Conservation (phyloP, 2,888 invertebrate genomes). For the Drosophila cracens region DNA sequence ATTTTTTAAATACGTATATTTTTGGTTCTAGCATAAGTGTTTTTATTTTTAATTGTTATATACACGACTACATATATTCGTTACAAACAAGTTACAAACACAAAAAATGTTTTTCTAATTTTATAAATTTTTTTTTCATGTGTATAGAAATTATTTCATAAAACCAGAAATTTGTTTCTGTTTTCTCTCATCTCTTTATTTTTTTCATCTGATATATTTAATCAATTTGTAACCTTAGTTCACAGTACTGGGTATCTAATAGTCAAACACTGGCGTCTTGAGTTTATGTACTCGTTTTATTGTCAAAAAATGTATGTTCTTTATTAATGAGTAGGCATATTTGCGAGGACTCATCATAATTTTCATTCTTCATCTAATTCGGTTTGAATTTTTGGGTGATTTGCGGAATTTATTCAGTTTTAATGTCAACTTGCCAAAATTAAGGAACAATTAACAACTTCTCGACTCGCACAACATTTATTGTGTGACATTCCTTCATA, state of each 20-base stretch:
- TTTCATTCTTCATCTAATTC: conserved; percentile 12
- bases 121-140: background rate
- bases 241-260: background rate
- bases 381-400: conserved; percentile 5
- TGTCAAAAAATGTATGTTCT: background rate
- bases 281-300: background rate
- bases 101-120: background rate
- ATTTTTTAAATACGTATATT: fast-evolving
- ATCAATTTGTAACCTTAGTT: background rate
- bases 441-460: conserved; percentile 11
- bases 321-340: conserved; percentile 4
- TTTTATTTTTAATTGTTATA: no score
- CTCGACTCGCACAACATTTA: background rate
- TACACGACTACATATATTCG: no score
- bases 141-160: background rate
- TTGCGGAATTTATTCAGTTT: conserved; percentile 28
- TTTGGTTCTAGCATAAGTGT: background rate
- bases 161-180: background rate
- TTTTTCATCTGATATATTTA: background rate
- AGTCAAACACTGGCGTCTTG: background rate
- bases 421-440: conserved; percentile 9
- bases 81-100: no score
- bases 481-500: conserved; percentile 31
- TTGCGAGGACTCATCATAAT: conserved; percentile 8
- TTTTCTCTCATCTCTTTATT: background rate